A percentile compares a stretch with the other conserved stretches of the same genome.
Evolutionary conservation across 2,113 vertebrate species (phyloP).

Genomic region (Ondatra zibethicus): DNA sequence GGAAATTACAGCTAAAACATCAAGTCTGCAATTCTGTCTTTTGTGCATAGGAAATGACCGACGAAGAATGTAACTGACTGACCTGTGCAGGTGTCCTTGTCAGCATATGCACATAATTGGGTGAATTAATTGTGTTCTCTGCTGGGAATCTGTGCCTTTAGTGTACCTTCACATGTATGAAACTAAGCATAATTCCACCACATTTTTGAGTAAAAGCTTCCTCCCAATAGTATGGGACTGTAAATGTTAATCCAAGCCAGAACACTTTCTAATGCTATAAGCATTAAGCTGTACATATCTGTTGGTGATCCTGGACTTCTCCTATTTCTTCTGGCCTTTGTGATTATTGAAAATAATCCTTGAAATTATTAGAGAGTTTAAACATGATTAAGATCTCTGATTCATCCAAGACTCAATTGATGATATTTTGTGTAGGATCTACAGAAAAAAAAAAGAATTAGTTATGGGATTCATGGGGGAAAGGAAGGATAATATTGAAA

Average conservation of each 20-base stretch:
- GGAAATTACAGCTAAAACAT: background rate
- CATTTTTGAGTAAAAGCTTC: background rate
- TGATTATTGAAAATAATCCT: background rate
- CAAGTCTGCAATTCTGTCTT: background rate
- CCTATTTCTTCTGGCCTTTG: background rate
- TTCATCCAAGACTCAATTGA: background rate
- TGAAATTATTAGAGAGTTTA: background rate
- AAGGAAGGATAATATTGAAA: background rate
- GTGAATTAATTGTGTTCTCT: background rate
- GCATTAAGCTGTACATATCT: background rate
- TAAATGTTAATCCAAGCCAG: background rate
- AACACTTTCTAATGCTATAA: background rate
- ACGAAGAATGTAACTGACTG: background rate
- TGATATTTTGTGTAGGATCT: background rate
- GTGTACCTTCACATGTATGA: background rate
- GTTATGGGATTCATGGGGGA: background rate
- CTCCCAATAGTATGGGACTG: fast-evolving
- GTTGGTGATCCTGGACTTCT: background rate
- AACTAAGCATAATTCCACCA: background rate
- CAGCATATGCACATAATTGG: background rate
- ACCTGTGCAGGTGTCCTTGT: background rate
- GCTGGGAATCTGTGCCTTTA: background rate
- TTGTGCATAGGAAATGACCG: background rate
- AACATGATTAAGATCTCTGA: background rate
- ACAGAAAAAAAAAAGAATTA: background rate